phyloP scores from a whole-genome alignment of 2,797 vertebrate genomes.

The Smutsia temminckii region DNA sequence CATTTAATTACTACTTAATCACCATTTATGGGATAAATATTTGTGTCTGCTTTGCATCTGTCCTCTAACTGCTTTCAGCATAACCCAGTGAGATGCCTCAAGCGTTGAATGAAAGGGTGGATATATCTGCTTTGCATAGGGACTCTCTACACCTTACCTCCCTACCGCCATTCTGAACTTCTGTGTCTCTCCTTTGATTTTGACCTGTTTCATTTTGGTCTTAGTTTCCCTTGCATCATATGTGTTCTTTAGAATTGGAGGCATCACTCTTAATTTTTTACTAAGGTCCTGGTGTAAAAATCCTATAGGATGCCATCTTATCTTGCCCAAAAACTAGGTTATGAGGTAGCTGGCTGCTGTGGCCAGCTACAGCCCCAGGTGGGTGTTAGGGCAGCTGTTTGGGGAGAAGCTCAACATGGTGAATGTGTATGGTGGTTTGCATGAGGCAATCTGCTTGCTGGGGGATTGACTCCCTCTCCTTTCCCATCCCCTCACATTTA shows the following conservation, averaged over 20 bases:
- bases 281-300: background rate
- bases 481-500: background rate
- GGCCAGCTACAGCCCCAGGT: background rate
- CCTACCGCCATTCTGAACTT: background rate
- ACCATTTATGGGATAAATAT: background rate
- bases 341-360: background rate
- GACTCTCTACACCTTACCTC: background rate
- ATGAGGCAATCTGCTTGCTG: background rate
- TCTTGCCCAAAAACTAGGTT: background rate
- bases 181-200: background rate
- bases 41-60: conserved; percentile 6
- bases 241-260: background rate
- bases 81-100: background rate
- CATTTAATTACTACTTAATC: background rate
- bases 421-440: background rate
- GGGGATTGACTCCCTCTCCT: background rate
- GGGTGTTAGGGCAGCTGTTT: background rate
- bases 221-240: background rate
- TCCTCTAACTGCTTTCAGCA: background rate
- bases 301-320: background rate
- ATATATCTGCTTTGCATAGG: background rate
- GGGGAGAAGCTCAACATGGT: background rate
- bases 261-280: background rate
- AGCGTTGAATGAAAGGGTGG: background rate
- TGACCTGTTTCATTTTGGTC: background rate